phyloP scores from a whole-genome alignment of 2,113 vertebrate species.

The Gymnarchus niloticus region DNA sequence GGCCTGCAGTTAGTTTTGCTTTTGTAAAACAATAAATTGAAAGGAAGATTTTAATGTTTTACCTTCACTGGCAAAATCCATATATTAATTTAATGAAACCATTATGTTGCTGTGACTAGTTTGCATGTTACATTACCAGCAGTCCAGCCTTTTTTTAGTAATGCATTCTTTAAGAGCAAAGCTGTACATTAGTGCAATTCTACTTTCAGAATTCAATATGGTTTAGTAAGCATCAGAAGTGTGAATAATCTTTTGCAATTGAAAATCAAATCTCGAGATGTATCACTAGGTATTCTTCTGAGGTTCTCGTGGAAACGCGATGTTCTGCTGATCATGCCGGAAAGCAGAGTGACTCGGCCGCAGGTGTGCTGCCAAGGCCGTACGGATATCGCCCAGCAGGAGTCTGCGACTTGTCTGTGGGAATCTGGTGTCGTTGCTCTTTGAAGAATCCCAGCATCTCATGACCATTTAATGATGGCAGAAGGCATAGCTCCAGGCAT shows the following conservation, averaged over 20 bases:
- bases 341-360: background rate
- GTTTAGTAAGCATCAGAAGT: background rate
- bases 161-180: background rate
- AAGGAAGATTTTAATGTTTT: background rate
- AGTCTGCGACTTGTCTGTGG: background rate
- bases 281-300: background rate
- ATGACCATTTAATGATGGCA: conserved; percentile 9
- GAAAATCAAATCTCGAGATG: too few species aligned
- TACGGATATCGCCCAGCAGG: background rate
- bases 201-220: background rate
- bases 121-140: background rate
- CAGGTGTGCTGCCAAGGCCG: background rate
- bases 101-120: background rate
- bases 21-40: background rate
- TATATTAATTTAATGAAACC: background rate
- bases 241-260: background rate
- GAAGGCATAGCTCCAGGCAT: background rate
- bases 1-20: background rate
- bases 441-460: background rate
- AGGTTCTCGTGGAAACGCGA: background rate
- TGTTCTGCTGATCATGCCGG: too few species aligned
- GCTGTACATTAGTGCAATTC: background rate
- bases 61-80: too few species aligned
- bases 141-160: background rate
- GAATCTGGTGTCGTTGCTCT: background rate